phyloP scores from a whole-genome alignment of 2,888 invertebrate genomes.

The Listrodromus nycthemerus region DNA sequence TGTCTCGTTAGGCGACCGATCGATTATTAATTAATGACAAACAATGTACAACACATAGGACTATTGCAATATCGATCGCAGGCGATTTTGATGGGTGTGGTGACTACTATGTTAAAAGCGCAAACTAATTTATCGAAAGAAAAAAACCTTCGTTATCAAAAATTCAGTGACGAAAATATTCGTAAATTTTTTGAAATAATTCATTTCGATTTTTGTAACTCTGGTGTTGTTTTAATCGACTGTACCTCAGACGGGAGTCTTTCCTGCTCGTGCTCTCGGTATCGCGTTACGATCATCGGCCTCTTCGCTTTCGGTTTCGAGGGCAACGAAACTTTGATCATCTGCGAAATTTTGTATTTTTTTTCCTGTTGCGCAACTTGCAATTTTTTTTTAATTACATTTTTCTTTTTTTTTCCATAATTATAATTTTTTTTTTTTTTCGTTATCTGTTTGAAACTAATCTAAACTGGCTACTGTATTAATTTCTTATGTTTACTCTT shows the following conservation, averaged over 20 bases:
- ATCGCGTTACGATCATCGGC: slow-evolving; percentile 74
- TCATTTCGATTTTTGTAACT: slow-evolving; percentile 13
- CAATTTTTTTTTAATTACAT: slow-evolving; percentile 1
- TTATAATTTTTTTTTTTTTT: background rate
- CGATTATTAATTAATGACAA: slow-evolving; percentile 8
- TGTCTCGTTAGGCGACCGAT: slow-evolving; percentile 36
- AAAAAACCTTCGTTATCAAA: background rate
- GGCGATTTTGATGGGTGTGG: slow-evolving; percentile 29
- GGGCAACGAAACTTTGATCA: slow-evolving; percentile 75
- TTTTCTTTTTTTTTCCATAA: slow-evolving; percentile 11
- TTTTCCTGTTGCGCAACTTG: slow-evolving; percentile 28
- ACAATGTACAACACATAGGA: background rate
- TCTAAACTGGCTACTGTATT: slow-evolving; percentile 44
- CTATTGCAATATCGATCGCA: slow-evolving; percentile 1
- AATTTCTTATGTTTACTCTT: background rate
- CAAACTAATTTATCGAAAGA: slow-evolving; percentile 36
- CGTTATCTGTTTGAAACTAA: slow-evolving; percentile 14
- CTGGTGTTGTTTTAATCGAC: slow-evolving; percentile 60
- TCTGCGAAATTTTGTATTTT: slow-evolving; percentile 74
- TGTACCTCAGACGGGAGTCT: slow-evolving; percentile 76
- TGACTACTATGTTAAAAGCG: slow-evolving; percentile 48
- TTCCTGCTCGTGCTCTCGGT: slow-evolving; percentile 74
- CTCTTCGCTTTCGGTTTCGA: slow-evolving; percentile 74
- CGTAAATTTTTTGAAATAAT: slow-evolving; percentile 25
- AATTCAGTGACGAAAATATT: slow-evolving; percentile 5